Evolutionary conservation across 2,113 vertebrate genomes (phyloP).

Genomic region (Ceyx melanurus): DNA sequence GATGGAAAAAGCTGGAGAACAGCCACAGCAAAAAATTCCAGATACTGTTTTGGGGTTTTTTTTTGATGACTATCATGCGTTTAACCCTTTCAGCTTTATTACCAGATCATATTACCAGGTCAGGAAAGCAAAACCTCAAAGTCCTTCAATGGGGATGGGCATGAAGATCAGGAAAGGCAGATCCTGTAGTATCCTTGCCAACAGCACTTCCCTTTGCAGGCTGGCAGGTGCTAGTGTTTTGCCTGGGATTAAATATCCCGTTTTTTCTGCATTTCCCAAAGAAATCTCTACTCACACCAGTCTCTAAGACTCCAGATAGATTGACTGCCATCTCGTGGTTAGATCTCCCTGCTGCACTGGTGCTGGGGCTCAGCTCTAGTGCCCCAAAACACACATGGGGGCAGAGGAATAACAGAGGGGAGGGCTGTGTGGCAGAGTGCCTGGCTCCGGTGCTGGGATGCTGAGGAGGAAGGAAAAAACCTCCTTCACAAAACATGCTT

Average conservation of each 20-base stretch:
- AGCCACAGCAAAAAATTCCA: neutral
- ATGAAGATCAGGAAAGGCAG: neutral
- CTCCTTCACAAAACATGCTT: neutral
- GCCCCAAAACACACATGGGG: neutral
- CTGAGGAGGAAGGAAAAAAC: neutral
- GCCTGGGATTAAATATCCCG: neutral
- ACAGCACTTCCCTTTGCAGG: neutral
- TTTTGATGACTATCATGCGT: neutral
- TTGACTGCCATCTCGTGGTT: constrained; percentile 42
- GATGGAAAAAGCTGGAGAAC: neutral
- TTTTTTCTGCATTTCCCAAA: fast-evolving
- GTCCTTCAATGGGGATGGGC: neutral
- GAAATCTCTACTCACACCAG: fast-evolving
- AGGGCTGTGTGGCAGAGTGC: neutral
- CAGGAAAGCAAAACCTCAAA: neutral
- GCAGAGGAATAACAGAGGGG: fast-evolving
- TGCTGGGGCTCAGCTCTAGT: fast-evolving
- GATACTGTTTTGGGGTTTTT: neutral
- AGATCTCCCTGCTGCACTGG: neutral
- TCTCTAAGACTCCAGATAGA: neutral
- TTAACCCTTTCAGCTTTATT: constrained; percentile 2
- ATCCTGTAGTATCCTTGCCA: neutral
- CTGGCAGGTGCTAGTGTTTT: neutral
- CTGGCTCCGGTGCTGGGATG: neutral
- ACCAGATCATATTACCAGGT: neutral